These are phyloP conservation scores for Myotis daubentonii DNA, from an alignment of 2,797 vertebrate genomes.

Conservation along the genomic window DNA sequence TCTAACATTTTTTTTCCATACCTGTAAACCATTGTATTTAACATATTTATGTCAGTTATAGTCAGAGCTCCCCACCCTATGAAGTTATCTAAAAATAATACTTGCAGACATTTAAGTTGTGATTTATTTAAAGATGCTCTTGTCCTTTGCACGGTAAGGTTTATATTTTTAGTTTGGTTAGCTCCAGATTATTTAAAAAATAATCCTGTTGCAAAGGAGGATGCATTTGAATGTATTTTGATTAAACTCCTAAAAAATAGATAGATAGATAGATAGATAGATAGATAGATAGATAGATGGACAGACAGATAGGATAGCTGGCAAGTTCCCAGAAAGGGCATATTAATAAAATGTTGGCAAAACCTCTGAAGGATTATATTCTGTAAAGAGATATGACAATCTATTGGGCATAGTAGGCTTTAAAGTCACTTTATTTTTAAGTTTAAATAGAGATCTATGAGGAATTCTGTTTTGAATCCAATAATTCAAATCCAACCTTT, in stretches of 20 bases:
- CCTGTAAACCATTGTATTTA: background rate
- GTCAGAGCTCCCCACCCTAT: constrained; percentile 71
- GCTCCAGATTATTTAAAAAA: constrained; percentile 5
- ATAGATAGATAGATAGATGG: background rate
- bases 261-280: background rate
- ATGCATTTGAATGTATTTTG: constrained; percentile 59
- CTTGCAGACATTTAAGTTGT: constrained; percentile 63
- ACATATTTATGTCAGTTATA: constrained; percentile 68
- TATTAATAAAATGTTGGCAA: constrained; percentile 63
- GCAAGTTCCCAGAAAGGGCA: background rate
- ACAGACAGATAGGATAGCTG: background rate
- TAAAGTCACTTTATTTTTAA: constrained; percentile 66
- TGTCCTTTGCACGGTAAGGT: constrained; percentile 55
- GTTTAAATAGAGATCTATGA: constrained; percentile 76
- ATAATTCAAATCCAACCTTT: constrained; percentile 73
- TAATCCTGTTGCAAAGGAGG: constrained; percentile 31
- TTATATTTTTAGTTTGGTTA: constrained; percentile 73
- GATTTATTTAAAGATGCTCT: constrained; percentile 74
- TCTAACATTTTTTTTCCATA: background rate
- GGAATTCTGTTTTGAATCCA: constrained; percentile 70
- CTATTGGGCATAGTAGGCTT: constrained; percentile 38
- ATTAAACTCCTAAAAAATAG: constrained; percentile 32
- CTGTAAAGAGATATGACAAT: background rate
- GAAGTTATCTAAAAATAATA: constrained; percentile 75
- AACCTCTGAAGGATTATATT: constrained; percentile 47